phyloP scores from a whole-genome alignment of 2,113 vertebrate species.

The Hyaena hyaena region DNA sequence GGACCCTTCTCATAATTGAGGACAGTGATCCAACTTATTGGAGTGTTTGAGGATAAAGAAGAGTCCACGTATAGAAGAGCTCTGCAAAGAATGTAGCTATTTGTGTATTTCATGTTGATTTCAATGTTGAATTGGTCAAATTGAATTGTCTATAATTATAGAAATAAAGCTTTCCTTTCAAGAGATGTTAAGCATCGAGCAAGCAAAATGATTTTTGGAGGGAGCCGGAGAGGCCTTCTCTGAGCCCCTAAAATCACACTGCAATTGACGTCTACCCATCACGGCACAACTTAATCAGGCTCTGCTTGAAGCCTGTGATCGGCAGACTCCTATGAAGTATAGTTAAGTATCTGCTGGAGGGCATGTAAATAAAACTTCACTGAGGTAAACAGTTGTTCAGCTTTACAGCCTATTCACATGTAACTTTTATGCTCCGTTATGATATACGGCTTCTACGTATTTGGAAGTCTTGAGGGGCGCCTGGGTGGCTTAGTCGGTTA shows the following conservation, averaged over 20 bases:
- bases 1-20: not conserved
- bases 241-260: not conserved
- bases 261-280: accelerated
- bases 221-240: not conserved
- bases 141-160: constrained; percentile 40
- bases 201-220: not conserved
- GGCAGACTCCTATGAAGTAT: not conserved
- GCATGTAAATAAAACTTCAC: constrained; percentile 67
- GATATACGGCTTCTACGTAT: constrained; percentile 30
- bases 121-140: not conserved
- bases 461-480: not conserved
- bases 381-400: constrained; percentile 64
- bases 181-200: not conserved
- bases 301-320: not conserved
- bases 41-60: not conserved
- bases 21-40: not conserved
- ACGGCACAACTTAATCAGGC: too few relatives aligned
- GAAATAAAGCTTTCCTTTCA: constrained; percentile 31
- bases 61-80: accelerated
- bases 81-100: not conserved
- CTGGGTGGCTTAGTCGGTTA: too few relatives aligned
- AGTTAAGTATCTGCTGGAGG: constrained; percentile 15
- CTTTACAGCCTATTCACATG: constrained; percentile 41
- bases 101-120: not conserved
- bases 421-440: constrained; percentile 51